Evolutionary conservation across 2,888 invertebrate genomes (phyloP).

Genomic region (Strigamia crassipes): DNA sequence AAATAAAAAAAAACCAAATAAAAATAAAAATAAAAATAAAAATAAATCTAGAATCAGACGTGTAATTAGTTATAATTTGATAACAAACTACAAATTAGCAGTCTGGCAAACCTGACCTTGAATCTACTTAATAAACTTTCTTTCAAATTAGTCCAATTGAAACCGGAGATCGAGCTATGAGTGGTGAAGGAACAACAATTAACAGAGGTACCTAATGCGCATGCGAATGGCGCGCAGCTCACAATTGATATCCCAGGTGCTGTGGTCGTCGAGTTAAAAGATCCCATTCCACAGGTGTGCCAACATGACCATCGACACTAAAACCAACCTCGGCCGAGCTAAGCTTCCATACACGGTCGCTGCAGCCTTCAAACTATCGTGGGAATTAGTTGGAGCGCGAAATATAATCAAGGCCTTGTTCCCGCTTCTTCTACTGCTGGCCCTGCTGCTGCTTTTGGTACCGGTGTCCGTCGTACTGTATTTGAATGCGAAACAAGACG

Average conservation of each 20-base stretch:
- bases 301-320: not conserved
- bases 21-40: not conserved
- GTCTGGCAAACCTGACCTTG: not conserved
- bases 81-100: not conserved
- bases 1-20: no score
- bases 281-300: not conserved
- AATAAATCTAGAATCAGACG: no score
- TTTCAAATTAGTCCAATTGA: not conserved
- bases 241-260: not conserved
- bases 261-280: not conserved
- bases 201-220: not conserved
- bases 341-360: not conserved
- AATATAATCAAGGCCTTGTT: not conserved
- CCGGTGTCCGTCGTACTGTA: not conserved
- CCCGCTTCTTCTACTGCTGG: not conserved
- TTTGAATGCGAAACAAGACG: not conserved
- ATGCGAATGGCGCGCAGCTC: not conserved
- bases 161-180: not conserved
- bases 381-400: not conserved
- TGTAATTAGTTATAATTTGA: no score
- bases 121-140: not conserved
- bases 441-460: not conserved
- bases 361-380: not conserved
- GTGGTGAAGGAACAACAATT: not conserved
- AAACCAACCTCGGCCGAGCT: not conserved